Percentiles rank a stretch among this genome's conserved stretches.
These are phyloP conservation scores for Acrobasis repandana DNA, from an alignment of 2,888 invertebrate species.

Conservation along the genomic window DNA sequence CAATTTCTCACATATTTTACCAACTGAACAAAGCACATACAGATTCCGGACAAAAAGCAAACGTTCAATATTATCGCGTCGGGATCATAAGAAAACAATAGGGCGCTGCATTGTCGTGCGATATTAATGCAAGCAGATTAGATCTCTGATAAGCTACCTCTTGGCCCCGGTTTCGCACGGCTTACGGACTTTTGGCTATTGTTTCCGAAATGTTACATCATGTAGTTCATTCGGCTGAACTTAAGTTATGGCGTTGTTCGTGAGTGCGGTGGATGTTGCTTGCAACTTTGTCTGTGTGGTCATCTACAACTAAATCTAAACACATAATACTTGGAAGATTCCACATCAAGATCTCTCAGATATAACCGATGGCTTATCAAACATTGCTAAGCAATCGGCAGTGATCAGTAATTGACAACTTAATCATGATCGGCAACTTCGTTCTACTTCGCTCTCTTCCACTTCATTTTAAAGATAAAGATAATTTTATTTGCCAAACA, in stretches of 20 bases:
- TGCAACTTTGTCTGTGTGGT: not conserved
- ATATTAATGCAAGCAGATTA: conserved; percentile 62
- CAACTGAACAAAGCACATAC: conserved; percentile 25
- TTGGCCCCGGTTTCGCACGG: conserved; percentile 21
- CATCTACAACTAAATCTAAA: no score
- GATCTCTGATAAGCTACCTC: conserved; percentile 58
- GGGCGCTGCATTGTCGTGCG: conserved; percentile 39
- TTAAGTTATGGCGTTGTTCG: conserved; percentile 18
- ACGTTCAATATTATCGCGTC: conserved; percentile 21
- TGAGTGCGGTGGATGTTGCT: not conserved
- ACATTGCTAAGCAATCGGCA: no score
- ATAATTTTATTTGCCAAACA: no score
- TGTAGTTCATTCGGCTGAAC: conserved; percentile 18
- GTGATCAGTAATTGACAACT: no score
- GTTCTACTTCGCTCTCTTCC: no score
- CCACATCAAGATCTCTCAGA: no score
- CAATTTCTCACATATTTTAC: conserved; percentile 16
- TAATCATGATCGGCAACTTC: no score
- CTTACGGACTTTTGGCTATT: conserved; percentile 20
- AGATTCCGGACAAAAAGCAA: conserved; percentile 14
- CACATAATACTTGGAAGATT: no score
- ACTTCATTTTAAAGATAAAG: no score
- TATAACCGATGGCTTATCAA: no score
- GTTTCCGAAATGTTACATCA: conserved; percentile 20
- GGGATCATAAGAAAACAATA: conserved; percentile 23